phyloP scores from a whole-genome alignment of 2,113 vertebrate genomes.

The Phocoena sinus region DNA sequence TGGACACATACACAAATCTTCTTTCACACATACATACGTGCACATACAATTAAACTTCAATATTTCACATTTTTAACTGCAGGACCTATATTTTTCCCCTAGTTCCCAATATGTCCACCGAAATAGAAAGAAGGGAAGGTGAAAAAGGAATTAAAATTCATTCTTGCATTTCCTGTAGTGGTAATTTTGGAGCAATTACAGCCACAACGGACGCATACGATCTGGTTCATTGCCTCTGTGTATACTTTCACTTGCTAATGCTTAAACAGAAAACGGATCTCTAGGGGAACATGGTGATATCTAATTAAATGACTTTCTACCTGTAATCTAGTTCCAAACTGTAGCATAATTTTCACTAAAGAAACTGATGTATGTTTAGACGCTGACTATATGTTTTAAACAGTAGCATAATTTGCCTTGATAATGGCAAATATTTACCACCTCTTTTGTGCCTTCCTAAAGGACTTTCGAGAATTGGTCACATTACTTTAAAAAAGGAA shows the following conservation, averaged over 20 bases:
- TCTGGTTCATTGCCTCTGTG: neutral
- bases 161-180: neutral
- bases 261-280: neutral
- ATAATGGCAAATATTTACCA: conserved; percentile 12
- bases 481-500: neutral
- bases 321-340: neutral
- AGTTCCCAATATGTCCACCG: neutral
- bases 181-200: neutral
- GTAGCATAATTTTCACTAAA: conserved; percentile 21
- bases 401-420: neutral
- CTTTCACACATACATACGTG: neutral
- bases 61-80: conserved; percentile 22
- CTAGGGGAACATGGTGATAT: neutral
- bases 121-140: conserved; percentile 11
- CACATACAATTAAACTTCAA: neutral
- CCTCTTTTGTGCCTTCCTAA: neutral
- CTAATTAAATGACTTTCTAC: neutral
- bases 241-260: neutral
- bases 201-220: neutral
- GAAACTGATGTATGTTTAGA: conserved; percentile 4
- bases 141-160: conserved; percentile 22
- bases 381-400: neutral
- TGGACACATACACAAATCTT: neutral
- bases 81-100: neutral
- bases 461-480: neutral